phyloP scores from a whole-genome alignment of 2,113 vertebrate species.

The Atrichornis clamosus region DNA sequence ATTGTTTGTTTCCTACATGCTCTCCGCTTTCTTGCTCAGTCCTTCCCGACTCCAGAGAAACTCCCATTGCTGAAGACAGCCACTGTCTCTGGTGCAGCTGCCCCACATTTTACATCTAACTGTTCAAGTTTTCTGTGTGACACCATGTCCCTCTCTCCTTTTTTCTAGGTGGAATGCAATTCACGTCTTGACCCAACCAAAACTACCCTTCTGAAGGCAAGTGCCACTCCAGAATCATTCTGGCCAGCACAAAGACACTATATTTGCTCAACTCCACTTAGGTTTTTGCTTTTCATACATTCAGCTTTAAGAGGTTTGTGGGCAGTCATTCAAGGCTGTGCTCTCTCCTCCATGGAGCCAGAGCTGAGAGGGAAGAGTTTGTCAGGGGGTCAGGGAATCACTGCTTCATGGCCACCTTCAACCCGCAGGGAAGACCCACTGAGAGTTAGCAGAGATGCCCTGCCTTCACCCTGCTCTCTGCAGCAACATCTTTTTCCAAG shows the following conservation, averaged over 20 bases:
- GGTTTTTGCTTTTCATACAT: neutral
- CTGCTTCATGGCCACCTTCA: neutral
- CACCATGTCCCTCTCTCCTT: neutral
- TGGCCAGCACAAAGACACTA: neutral
- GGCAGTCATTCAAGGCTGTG: neutral
- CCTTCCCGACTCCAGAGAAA: neutral
- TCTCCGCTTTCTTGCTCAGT: neutral
- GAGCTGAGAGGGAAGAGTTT: neutral
- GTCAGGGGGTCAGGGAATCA: neutral
- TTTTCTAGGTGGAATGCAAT: constrained; percentile 93
- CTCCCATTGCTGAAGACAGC: neutral
- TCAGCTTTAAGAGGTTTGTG: neutral
- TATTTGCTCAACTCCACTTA: neutral
- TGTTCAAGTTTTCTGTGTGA: neutral
- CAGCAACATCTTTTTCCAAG: neutral
- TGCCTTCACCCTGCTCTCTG: neutral
- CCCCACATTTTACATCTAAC: neutral
- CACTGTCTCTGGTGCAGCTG: neutral
- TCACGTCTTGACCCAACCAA: constrained; percentile 91
- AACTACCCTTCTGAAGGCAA: constrained; percentile 92
- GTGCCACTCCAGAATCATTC: neutral
- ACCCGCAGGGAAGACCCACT: neutral
- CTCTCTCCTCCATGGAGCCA: neutral
- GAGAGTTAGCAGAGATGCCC: neutral
- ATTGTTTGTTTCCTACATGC: neutral